Evolutionary conservation across 2,888 invertebrate species (phyloP).

Genomic region (Ophion ellenae): DNA sequence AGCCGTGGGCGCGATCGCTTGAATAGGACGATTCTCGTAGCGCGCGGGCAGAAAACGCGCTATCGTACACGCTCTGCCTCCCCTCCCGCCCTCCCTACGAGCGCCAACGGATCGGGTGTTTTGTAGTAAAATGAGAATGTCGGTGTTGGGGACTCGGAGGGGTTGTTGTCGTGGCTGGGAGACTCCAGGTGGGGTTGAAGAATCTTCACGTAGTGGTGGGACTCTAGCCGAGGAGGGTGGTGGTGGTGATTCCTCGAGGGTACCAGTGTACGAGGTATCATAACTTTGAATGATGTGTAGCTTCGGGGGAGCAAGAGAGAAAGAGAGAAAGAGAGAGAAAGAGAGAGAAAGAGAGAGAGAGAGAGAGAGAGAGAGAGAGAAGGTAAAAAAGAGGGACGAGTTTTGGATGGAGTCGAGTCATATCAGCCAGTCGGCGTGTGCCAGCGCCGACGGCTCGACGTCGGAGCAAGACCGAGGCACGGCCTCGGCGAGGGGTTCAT

Average conservation of each 20-base stretch:
- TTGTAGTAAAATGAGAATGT: slow-evolving; percentile 63
- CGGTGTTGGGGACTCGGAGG: slow-evolving; percentile 18
- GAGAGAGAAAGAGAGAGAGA: slow-evolving; percentile 12
- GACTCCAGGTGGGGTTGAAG: slow-evolving; percentile 36
- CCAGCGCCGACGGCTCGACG: slow-evolving; percentile 73
- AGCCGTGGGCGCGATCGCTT: neutral
- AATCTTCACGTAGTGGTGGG: slow-evolving; percentile 67
- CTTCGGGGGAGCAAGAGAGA: slow-evolving; percentile 11
- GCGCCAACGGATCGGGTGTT: slow-evolving; percentile 52
- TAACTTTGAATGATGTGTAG: slow-evolving; percentile 49
- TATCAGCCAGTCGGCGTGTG: slow-evolving; percentile 79
- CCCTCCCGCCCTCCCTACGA: slow-evolving; percentile 12
- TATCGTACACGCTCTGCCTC: neutral
- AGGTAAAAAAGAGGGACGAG: slow-evolving; percentile 24
- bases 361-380: neutral
- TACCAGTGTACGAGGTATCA: slow-evolving; percentile 53
- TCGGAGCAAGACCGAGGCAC: slow-evolving; percentile 41
- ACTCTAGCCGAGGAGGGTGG: slow-evolving; percentile 7
- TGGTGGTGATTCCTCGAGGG: slow-evolving; percentile 42
- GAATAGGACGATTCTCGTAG: slow-evolving; percentile 4
- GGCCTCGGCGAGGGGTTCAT: slow-evolving; percentile 47
- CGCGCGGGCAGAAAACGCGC: neutral
- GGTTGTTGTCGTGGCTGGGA: slow-evolving; percentile 18
- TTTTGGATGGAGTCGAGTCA: slow-evolving; percentile 62
- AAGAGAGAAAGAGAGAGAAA: neutral